These are phyloP conservation scores for Coracopsis vasa DNA, from an alignment of 2,113 vertebrate genomes.

Conservation along the genomic window DNA sequence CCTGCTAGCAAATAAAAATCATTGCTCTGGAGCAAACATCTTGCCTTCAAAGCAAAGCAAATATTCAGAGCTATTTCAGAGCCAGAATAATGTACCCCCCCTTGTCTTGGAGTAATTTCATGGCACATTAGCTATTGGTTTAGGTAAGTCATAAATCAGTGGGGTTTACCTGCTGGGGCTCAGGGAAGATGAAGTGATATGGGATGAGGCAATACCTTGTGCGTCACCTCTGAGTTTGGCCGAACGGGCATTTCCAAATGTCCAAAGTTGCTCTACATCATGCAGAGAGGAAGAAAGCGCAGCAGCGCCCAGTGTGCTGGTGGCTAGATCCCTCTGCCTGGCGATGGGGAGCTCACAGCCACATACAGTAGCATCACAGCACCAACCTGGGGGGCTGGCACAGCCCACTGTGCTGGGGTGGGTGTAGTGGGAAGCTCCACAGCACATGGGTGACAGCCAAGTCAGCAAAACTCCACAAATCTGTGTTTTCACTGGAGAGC, in stretches of 20 bases:
- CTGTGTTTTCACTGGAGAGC: neutral
- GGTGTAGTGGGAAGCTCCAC: neutral
- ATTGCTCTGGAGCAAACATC: neutral
- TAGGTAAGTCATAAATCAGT: neutral
- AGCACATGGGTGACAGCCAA: fast-evolving
- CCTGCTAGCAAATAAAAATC: neutral
- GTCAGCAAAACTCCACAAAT: neutral
- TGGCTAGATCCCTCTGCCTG: neutral
- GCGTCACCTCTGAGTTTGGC: neutral
- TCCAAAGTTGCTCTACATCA: neutral
- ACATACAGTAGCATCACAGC: fast-evolving
- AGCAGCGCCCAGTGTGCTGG: fast-evolving
- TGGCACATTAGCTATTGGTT: neutral
- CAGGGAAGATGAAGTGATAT: neutral
- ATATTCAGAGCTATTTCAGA: neutral
- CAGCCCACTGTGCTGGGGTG: fast-evolving
- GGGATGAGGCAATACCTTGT: neutral
- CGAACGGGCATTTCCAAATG: neutral
- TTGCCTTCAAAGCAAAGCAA: slow-evolving; percentile 35
- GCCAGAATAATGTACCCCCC: neutral
- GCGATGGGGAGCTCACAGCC: fast-evolving
- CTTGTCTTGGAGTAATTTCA: slow-evolving; percentile 26
- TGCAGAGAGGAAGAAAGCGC: fast-evolving
- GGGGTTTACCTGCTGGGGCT: neutral
- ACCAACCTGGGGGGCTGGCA: fast-evolving